phyloP scores from a whole-genome alignment of 2,797 vertebrate genomes.

The Setipinna tenuifilis region DNA sequence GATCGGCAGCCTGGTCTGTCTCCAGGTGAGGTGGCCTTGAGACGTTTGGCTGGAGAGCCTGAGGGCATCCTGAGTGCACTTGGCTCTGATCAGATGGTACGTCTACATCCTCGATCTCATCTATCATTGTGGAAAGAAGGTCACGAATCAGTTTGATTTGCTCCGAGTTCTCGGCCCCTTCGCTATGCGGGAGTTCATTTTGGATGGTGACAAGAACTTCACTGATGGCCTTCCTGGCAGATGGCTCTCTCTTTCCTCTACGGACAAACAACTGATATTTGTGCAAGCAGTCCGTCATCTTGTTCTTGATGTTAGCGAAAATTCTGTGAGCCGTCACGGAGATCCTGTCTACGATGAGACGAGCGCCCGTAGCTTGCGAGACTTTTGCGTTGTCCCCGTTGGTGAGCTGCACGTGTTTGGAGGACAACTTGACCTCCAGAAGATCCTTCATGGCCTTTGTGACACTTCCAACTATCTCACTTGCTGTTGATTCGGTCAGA shows the following conservation, averaged over 20 bases:
- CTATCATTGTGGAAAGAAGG: background rate
- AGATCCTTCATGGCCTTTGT: conserved; percentile 1
- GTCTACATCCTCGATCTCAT: background rate
- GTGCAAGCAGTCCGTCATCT: background rate
- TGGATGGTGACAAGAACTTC: background rate
- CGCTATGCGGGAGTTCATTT: background rate
- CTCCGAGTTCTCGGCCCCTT: background rate
- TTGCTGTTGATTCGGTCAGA: background rate
- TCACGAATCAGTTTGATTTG: background rate
- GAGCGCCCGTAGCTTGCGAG: background rate
- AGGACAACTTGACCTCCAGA: background rate
- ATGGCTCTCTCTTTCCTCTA: background rate
- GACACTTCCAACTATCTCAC: background rate
- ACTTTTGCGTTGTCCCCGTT: background rate
- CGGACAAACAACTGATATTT: background rate
- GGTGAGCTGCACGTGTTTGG: background rate
- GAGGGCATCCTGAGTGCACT: too few species aligned
- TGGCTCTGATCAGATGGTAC: too few species aligned
- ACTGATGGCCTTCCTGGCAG: background rate
- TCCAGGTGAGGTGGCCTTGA: background rate
- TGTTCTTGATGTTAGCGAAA: background rate
- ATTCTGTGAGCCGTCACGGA: background rate
- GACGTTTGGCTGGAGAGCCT: background rate
- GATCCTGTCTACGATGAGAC: background rate
- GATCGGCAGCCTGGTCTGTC: background rate